Base-by-base conservation (phyloP, 2,888 invertebrate genomes). In the Drosophila recens region DNA sequence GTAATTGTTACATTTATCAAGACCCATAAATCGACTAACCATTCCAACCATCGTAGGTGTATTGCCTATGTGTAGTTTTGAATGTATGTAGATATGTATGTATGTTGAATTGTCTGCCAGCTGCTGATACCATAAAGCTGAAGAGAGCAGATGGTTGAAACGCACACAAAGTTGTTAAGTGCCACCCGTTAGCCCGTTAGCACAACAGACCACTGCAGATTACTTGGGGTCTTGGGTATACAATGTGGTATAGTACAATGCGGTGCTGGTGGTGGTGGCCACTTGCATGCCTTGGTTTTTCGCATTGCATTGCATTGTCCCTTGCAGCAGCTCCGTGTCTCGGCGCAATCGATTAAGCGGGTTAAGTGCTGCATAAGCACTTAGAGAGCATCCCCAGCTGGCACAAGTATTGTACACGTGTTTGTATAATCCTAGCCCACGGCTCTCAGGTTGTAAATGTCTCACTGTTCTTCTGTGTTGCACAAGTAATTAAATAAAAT, bases 331-430 rank as follows among this genome's bases (percentile, higher is more conserved):
- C 20, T 23, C 13, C 3, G 20, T 23, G 36, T 8, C 46, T 51
- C 36, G 43, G 15, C 43, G 42, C 54, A 70, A 77, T 82, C 80
- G 76, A 81, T 81, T 79, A 81, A 84, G 77, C 73, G 67, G 77
- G 70, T 81, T 83, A 81, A 81, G 76, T 79, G 79, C 79, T 64
- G 59, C 74, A 69, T 66, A 71, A 84, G 70, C 78, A 61, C 33
- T 36, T 40, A 48, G 48, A 11, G 54, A 23, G 43, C 20, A 40
- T 45, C 38, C 65, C 65, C 23, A 46, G 51, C 23, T 49, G 34
- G 11, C 33, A 27, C 27, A 27, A 3, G 27, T 27, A 27, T 27
- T 33, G 34, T 9, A 20, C 27, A 27, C 5, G 11, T 49, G 49
- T 34, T 49, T 49, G 17, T 15, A 17, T 5, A 34, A 51, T 5